phyloP scores from a whole-genome alignment of 2,113 vertebrate genomes.

The Prinia subflava region DNA sequence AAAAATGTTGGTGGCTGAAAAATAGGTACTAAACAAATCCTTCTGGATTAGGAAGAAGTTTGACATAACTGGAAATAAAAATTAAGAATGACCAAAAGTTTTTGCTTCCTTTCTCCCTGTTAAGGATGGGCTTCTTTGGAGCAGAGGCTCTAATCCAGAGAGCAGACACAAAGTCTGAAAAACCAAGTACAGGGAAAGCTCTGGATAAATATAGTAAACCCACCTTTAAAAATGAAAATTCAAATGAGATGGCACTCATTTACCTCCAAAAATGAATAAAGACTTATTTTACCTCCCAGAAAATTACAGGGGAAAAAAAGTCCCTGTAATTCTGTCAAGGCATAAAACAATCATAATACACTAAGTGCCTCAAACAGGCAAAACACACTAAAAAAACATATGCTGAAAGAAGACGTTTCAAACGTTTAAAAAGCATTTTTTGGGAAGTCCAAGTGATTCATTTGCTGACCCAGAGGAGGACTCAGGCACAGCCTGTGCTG shows the following conservation, averaged over 20 bases:
- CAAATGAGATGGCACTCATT: not conserved
- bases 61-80: not conserved
- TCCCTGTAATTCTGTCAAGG: not conserved
- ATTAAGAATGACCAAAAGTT: not conserved
- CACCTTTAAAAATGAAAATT: not conserved
- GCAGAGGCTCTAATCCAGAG: not conserved
- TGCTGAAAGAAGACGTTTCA: not conserved
- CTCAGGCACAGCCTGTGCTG: rapidly evolving
- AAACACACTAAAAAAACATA: not conserved
- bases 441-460: not conserved
- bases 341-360: not conserved
- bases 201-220: not conserved
- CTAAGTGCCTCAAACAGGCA: not conserved
- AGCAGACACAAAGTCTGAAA: not conserved
- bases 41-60: not conserved
- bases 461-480: not conserved
- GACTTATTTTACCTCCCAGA: not conserved
- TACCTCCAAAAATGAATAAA: not conserved
- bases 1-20: not conserved
- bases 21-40: not conserved
- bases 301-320: not conserved
- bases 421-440: not conserved
- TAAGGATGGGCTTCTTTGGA: not conserved
- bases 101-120: not conserved
- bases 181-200: not conserved